phyloP scores from a whole-genome alignment of 1,140 invertebrate genomes.

The Neuroterus valhalla region DNA sequence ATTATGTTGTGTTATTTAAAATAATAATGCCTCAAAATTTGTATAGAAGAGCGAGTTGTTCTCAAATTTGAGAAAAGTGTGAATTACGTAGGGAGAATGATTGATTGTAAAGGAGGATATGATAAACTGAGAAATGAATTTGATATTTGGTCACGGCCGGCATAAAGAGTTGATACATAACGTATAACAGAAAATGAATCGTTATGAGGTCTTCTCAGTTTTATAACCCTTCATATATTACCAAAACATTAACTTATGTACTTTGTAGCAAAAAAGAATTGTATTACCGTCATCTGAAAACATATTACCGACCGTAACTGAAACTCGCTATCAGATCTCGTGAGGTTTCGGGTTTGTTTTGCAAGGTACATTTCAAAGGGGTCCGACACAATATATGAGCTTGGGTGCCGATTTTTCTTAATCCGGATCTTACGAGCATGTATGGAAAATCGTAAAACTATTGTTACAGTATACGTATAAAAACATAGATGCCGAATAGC shows the following conservation, averaged over 20 bases:
- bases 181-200: not conserved
- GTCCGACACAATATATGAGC: constrained; percentile 14
- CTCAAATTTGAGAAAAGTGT: constrained; percentile 9
- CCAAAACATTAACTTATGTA: constrained; percentile 27
- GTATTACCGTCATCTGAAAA: constrained; percentile 12
- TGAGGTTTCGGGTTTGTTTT: not conserved
- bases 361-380: constrained; percentile 10
- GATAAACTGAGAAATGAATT: constrained; percentile 15
- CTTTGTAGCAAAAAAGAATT: constrained; percentile 8
- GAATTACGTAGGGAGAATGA: not conserved
- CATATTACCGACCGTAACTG: constrained; percentile 20
- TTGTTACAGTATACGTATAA: not conserved
- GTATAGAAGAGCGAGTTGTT: not conserved
- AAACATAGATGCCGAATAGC: no score
- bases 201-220: not conserved
- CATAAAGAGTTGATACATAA: not conserved
- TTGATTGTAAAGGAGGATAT: not conserved
- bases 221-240: not conserved
- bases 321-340: constrained; percentile 21
- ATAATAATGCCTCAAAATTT: not conserved
- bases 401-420: constrained; percentile 22
- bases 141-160: not conserved
- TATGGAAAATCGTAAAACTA: constrained; percentile 7
- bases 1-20: not conserved
- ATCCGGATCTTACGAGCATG: not conserved